These are phyloP conservation scores for Apotomis turbidana DNA, from an alignment of 2,888 invertebrate genomes.

Conservation along the genomic window DNA sequence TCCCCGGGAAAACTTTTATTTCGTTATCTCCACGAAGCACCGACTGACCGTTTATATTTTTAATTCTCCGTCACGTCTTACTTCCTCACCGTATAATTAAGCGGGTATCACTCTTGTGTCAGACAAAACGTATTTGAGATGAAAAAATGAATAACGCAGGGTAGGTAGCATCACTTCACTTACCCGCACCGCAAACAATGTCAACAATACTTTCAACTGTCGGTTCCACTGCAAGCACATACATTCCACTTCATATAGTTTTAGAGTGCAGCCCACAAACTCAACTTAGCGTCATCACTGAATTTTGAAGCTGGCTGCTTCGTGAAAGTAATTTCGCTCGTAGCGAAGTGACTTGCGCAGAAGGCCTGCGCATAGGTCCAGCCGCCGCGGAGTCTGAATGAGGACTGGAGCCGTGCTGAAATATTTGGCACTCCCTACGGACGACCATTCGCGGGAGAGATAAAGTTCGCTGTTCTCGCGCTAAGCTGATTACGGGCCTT, in stretches of 20 bases:
- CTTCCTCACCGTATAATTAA: conserved; percentile 7
- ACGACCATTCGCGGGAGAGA: conserved; percentile 56
- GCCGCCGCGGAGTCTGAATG: conserved; percentile 56
- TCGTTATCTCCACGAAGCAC: conserved; percentile 55
- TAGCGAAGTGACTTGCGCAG: conserved; percentile 48
- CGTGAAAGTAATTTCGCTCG: conserved; percentile 49
- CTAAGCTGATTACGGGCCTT: conserved; percentile 67
- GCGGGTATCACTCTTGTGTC: conserved; percentile 10
- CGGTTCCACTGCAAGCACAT: conserved; percentile 43
- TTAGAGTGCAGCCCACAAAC: conserved; percentile 10
- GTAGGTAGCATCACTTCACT: conserved; percentile 51
- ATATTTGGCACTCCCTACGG: conserved; percentile 59
- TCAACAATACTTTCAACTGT: conserved; percentile 60
- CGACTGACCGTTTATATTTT: conserved; percentile 20
- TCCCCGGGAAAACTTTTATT: conserved; percentile 57
- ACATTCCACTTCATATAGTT: conserved; percentile 24
- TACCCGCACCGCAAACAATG: conserved; percentile 64
- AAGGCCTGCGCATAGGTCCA: conserved; percentile 55
- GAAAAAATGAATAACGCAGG: conserved; percentile 14
- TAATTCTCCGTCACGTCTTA: not conserved
- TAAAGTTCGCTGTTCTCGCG: conserved; percentile 64
- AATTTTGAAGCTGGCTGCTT: conserved; percentile 14
- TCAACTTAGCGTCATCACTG: conserved; percentile 27
- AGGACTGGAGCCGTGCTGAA: conserved; percentile 65
- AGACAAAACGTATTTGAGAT: conserved; percentile 8